Evolutionary conservation across 2,113 vertebrate genomes (phyloP).

Genomic region (Thomomys bottae): DNA sequence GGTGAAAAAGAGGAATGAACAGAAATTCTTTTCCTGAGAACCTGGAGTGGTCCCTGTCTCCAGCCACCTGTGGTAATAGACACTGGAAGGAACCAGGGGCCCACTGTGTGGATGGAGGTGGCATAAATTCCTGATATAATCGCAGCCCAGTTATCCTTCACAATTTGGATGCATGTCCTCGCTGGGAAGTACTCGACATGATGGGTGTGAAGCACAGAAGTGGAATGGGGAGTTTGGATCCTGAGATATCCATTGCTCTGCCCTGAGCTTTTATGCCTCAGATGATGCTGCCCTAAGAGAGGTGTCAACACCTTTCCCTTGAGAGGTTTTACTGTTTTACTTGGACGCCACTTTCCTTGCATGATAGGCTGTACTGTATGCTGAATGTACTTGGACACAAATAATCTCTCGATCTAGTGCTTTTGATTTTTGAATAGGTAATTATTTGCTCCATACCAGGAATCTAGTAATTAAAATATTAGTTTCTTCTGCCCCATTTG

Average conservation of each 20-base stretch:
- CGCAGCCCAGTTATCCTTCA: background rate
- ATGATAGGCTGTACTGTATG: fast-evolving
- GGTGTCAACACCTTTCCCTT: too few species aligned
- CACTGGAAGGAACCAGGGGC: background rate
- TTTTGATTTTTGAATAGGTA: background rate
- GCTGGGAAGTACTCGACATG: background rate
- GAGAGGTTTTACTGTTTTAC: too few species aligned
- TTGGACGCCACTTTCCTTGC: background rate
- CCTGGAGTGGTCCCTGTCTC: background rate
- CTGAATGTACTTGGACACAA: fast-evolving
- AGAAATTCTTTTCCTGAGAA: slow-evolving; percentile 4
- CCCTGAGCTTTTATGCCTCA: background rate
- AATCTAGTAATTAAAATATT: background rate
- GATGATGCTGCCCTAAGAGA: too few species aligned
- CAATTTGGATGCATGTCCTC: background rate
- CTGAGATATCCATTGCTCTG: too few species aligned
- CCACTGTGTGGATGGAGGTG: background rate
- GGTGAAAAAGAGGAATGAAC: background rate
- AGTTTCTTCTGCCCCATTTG: background rate
- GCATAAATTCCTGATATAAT: background rate
- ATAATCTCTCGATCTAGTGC: background rate
- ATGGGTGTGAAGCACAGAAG: background rate
- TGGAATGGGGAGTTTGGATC: background rate
- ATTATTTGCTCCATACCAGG: background rate
- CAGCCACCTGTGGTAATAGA: background rate